phyloP scores from a whole-genome alignment of 2,797 vertebrate species.

The Antrozous pallidus region DNA sequence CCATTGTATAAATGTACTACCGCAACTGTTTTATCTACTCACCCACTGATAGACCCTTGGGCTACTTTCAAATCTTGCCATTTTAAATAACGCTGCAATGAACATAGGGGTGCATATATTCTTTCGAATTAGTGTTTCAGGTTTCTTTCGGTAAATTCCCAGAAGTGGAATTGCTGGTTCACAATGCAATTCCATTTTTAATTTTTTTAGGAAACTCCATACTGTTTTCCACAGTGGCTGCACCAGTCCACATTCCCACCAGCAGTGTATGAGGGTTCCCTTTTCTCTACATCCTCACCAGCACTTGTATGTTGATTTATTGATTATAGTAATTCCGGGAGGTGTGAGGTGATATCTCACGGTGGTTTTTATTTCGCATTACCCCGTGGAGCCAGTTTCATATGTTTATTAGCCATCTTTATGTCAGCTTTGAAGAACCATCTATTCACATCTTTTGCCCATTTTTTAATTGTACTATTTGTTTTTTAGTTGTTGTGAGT shows the following conservation, averaged over 20 bases:
- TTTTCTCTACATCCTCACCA: too few relatives aligned
- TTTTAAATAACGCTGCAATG: neutral
- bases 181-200: too few relatives aligned
- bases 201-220: too few relatives aligned
- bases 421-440: neutral
- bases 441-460: neutral
- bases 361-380: neutral
- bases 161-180: too few relatives aligned
- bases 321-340: neutral
- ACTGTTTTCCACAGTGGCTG: too few relatives aligned
- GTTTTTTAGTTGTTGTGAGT: neutral
- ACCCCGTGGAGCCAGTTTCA: neutral
- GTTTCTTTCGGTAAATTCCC: too few relatives aligned
- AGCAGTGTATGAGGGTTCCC: too few relatives aligned
- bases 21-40: neutral
- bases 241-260: too few relatives aligned
- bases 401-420: neutral
- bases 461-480: neutral
- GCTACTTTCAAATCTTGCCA: neutral
- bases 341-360: neutral
- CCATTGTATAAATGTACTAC: neutral
- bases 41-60: too few relatives aligned
- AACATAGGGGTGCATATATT: neutral
- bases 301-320: neutral
- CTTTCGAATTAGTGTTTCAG: neutral